Conservation (phyloP, 2,797 vertebrate genomes). For the Danionella dracula region DNA sequence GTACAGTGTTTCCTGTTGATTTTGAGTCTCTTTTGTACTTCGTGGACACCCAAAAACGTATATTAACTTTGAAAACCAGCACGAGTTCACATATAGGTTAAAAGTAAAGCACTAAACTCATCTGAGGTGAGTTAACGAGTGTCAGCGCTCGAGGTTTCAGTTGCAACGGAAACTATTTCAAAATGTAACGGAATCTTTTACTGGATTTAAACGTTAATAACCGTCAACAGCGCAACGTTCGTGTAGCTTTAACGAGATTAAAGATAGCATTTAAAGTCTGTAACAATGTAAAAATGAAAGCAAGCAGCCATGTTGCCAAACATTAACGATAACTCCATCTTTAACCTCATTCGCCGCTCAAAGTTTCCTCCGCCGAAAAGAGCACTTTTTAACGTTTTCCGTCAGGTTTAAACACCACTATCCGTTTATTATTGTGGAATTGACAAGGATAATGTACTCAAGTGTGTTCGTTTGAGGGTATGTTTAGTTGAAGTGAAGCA, state of each 20-base stretch:
- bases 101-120: no score
- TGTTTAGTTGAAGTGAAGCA: background rate
- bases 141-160: background rate
- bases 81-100: no score
- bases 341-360: background rate
- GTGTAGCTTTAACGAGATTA: background rate
- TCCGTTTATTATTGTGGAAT: no score
- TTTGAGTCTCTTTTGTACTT: no score
- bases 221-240: no score
- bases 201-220: no score
- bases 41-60: no score
- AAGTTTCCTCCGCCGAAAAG: background rate
- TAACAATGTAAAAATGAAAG: background rate
- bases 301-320: slow-evolving; percentile 38
- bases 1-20: no score
- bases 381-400: no score
- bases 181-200: background rate
- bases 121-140: background rate
- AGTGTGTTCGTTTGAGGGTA: background rate
- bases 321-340: slow-evolving; percentile 13
- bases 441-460: no score
- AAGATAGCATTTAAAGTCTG: background rate
- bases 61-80: no score
- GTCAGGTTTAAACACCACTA: no score
- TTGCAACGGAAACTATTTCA: background rate